These are phyloP conservation scores for Epizoanthus scotinus DNA, from an alignment of 92 coral and sea anemone species.

Conservation along the genomic window DNA sequence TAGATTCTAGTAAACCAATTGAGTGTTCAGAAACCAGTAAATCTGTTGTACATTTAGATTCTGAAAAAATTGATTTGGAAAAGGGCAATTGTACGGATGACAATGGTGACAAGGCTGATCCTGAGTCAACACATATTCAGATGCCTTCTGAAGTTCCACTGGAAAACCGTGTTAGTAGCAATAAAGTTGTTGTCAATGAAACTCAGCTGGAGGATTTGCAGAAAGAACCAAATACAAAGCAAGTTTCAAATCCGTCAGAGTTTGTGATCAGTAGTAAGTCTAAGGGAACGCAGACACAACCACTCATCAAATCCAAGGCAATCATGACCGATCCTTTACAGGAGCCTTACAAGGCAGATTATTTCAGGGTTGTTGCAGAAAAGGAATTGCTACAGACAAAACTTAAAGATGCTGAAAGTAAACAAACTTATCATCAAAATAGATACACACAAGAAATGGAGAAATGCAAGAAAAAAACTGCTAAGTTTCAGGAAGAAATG, in stretches of 20 bases:
- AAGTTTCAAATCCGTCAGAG: slow-evolving; percentile 8
- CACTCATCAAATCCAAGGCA: slow-evolving; percentile 73
- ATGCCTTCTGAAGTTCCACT: neutral
- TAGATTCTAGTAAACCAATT: slow-evolving; percentile 7
- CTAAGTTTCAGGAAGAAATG: slow-evolving; percentile 58
- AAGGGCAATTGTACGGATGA: neutral
- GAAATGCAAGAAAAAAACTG: slow-evolving; percentile 72
- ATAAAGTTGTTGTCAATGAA: slow-evolving; percentile 4
- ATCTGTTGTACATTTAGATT: neutral
- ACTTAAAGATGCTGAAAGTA: slow-evolving; percentile 67
- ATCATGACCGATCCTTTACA: slow-evolving; percentile 77
- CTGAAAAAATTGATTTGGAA: neutral
- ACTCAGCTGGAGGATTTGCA: neutral
- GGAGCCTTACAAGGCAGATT: slow-evolving; percentile 85
- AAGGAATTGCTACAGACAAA: slow-evolving; percentile 64
- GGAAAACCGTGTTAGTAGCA: neutral
- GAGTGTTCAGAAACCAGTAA: slow-evolving; percentile 7
- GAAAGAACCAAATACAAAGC: slow-evolving; percentile 25
- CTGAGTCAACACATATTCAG: neutral
- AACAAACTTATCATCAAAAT: slow-evolving; percentile 52
- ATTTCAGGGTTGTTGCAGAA: slow-evolving; percentile 64
- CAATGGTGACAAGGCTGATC: neutral
- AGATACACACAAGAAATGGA: slow-evolving; percentile 57
- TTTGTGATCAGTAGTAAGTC: slow-evolving; percentile 56
- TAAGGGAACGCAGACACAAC: slow-evolving; percentile 84